Evolutionary conservation across 2,113 vertebrate species (phyloP), one percentile per base, ranked within the genome.

Genomic region (Oryzias curvinotus): DNA sequence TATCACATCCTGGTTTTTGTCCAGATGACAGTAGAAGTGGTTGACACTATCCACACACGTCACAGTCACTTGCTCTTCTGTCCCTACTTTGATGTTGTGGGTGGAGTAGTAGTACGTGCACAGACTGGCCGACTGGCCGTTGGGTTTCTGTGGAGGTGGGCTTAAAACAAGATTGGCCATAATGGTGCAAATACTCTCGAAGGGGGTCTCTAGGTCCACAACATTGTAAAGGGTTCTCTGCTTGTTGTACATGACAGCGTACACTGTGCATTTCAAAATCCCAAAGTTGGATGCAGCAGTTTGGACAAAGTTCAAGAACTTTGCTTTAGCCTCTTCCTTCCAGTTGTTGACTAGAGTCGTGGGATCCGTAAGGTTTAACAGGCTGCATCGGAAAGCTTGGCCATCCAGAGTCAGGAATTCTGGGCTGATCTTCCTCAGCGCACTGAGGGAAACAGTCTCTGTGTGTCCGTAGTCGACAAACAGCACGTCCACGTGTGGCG

Each of bases 371-470:
- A 94, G 87, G 66, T 95, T 98, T 70, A 95, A 94, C 68, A 99
- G 91, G 80, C 95, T 95, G 80, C 97, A 99, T 66, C 93, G 91
- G 83, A 98, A 95, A 36, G 96, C 96, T 84, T 98, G 96, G 52
- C 92, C 91, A 19, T 89, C 89, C 16, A 96, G 61, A 19, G 71
- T 64, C 4, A 98, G 88, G 69, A 98, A 96, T 0, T 72, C 71
- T 13, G 92, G 87, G 4, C 54, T 36, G 52, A 93, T 92, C 14
- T 78, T 89, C 50, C 93, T 90, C 21, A 98, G 82, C 57, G 94
- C 88, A 10, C 77, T 83, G 26, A 93, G 2, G 15, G 91, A 69
- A 1, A 98, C 90, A 0, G 59, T 73, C 19, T 90, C 91, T 7
- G 74, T 93, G 62, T 95, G 93, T 18, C 97, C 97, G 50, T 94